Conservation (phyloP, 1,140 invertebrate species). For the Pissodes strobi region DNA sequence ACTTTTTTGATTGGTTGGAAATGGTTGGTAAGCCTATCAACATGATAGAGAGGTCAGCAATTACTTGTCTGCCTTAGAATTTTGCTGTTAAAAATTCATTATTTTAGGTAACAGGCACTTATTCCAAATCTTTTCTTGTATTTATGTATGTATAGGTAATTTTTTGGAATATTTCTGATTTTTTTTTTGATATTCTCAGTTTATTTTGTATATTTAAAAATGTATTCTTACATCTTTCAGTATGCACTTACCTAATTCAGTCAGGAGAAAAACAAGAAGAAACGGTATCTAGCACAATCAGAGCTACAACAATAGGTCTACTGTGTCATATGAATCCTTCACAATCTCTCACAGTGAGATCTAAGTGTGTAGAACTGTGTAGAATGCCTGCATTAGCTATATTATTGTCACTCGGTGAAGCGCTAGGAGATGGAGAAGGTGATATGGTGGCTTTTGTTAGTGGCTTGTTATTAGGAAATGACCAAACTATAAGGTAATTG, state of each 20-base stretch:
- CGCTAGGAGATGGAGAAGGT: conserved; percentile 48
- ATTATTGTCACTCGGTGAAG: conserved; percentile 66
- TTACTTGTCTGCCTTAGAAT: too few species aligned
- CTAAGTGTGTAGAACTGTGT: conserved; percentile 85
- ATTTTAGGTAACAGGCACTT: too few species aligned
- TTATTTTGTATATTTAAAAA: too few species aligned
- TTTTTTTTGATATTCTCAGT: too few species aligned
- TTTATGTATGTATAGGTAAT: too few species aligned
- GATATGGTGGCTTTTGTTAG: conserved; percentile 84
- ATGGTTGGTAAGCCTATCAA: too few species aligned
- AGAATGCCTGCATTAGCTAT: conserved; percentile 87
- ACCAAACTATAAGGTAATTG: conserved; percentile 74
- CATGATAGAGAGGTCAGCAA: too few species aligned
- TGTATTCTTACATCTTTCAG: conserved; percentile 56
- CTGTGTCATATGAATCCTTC: conserved; percentile 90
- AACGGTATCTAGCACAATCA: conserved; percentile 69
- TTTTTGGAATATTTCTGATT: too few species aligned
- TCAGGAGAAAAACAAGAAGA: conserved; percentile 91
- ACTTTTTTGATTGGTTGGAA: too few species aligned
- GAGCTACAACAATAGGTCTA: conserved; percentile 74
- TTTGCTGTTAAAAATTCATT: too few species aligned
- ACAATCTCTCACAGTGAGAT: conserved; percentile 79
- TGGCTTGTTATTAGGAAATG: conserved; percentile 86
- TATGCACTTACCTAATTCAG: conserved; percentile 80
- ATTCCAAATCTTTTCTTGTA: too few species aligned